Percentiles rank a stretch among this genome's conserved stretches.
Evolutionary conservation across 2,888 invertebrate species (phyloP).

Genomic region (Brachypalpus laphriformis): DNA sequence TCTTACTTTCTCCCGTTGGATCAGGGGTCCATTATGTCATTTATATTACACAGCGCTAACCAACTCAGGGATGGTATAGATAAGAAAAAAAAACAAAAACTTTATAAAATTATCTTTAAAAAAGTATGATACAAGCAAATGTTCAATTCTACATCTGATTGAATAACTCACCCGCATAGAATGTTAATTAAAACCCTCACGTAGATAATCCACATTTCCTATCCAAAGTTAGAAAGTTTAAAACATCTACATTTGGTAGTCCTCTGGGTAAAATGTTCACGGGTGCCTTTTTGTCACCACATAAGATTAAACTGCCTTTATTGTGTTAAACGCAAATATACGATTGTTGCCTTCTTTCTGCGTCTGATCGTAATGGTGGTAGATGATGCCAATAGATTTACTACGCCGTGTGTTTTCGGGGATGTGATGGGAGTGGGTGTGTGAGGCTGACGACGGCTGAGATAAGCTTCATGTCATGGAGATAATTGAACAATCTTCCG

Average conservation of each 20-base stretch:
- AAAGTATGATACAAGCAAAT: too few relatives aligned
- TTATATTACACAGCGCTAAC: neutral
- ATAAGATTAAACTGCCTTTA: conserved; percentile 22
- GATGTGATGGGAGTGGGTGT: too few relatives aligned
- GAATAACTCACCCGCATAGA: too few relatives aligned
- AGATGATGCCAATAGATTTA: conserved; percentile 20
- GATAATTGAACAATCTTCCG: conserved; percentile 63
- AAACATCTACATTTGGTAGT: neutral
- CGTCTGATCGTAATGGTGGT: neutral
- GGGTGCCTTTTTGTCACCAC: neutral
- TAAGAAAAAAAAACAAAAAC: neutral
- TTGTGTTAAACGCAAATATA: conserved; percentile 4
- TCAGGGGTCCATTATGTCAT: neutral
- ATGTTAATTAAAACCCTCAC: neutral
- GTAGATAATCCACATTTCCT: neutral
- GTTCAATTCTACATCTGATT: too few relatives aligned
- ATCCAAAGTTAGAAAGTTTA: neutral
- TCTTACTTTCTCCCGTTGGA: neutral
- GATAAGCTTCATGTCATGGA: conserved; percentile 32
- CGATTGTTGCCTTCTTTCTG: neutral
- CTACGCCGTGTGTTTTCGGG: conserved; percentile 10
- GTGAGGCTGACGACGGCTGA: conserved; percentile 5
- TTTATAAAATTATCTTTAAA: neutral
- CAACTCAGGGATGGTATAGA: neutral
- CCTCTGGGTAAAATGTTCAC: neutral